phyloP scores from a whole-genome alignment of 2,113 vertebrate genomes.

The Ceratotherium simum region DNA sequence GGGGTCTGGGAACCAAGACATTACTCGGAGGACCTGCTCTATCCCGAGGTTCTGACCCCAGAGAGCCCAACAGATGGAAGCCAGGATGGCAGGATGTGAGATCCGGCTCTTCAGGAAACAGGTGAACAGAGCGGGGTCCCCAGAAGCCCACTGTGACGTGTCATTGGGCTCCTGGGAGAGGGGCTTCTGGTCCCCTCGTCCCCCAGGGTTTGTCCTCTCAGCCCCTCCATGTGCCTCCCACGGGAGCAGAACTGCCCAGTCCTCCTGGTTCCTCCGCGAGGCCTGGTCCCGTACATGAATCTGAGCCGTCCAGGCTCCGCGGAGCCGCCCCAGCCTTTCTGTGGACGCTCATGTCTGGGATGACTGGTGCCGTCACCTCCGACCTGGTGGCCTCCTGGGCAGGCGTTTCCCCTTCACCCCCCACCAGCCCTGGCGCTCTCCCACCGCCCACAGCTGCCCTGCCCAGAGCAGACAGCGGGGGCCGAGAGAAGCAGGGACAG shows the following conservation, averaged over 20 bases:
- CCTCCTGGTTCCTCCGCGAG: neutral
- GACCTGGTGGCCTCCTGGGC: neutral
- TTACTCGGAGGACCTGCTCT: neutral
- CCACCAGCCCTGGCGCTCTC: neutral
- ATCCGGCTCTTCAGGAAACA: neutral
- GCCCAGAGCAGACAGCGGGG: neutral
- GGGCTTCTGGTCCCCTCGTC: too few relatives aligned
- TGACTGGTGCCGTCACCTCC: neutral
- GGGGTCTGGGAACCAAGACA: neutral
- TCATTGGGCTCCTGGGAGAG: neutral
- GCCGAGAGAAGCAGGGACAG: neutral
- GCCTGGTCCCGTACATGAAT: neutral
- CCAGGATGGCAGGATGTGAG: neutral
- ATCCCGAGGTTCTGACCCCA: neutral
- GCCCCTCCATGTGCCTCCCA: neutral
- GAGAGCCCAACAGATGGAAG: neutral
- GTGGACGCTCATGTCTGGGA: neutral
- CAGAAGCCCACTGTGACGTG: neutral
- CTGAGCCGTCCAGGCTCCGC: neutral
- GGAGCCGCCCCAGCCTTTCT: neutral
- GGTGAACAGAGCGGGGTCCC: neutral
- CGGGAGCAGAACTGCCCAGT: neutral
- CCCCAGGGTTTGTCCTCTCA: neutral
- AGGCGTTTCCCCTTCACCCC: rapidly evolving
- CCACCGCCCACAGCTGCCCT: too few relatives aligned